Evolutionary conservation across 2,113 vertebrate species (phyloP).

Genomic region (Ciconia stormi): DNA sequence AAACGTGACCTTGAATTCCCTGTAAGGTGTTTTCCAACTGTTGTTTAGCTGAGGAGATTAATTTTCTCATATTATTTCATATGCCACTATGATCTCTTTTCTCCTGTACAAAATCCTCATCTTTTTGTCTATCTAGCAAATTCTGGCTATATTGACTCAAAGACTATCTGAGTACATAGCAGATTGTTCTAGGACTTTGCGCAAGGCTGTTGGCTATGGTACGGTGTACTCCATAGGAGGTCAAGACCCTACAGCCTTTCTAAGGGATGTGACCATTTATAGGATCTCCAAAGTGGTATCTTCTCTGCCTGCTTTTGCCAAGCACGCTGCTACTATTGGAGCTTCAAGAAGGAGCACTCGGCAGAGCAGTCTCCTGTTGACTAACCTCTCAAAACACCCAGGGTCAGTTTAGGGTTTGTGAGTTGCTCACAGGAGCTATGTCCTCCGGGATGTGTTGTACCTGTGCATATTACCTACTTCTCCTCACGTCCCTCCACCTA

Average conservation of each 20-base stretch:
- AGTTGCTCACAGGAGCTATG: neutral
- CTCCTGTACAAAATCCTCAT: neutral
- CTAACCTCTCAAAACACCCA: neutral
- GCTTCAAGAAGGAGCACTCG: neutral
- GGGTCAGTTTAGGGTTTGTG: neutral
- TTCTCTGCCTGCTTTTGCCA: neutral
- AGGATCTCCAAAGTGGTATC: neutral
- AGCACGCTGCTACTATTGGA: neutral
- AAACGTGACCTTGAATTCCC: neutral
- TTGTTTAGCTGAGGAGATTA: neutral
- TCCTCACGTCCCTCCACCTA: neutral
- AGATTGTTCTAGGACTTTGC: neutral
- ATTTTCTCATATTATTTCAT: neutral
- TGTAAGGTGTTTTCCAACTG: neutral
- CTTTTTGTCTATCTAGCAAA: neutral
- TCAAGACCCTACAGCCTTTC: neutral
- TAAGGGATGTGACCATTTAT: neutral
- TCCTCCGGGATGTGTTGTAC: neutral
- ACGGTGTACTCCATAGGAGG: neutral
- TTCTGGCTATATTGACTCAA: neutral
- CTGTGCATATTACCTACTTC: neutral
- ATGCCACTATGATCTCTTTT: neutral
- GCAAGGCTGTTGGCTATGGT: neutral
- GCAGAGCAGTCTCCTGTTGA: neutral
- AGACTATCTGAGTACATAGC: accelerated